Conservation (phyloP, 2,113 vertebrate genomes). For the Salvelinus fontinalis region DNA sequence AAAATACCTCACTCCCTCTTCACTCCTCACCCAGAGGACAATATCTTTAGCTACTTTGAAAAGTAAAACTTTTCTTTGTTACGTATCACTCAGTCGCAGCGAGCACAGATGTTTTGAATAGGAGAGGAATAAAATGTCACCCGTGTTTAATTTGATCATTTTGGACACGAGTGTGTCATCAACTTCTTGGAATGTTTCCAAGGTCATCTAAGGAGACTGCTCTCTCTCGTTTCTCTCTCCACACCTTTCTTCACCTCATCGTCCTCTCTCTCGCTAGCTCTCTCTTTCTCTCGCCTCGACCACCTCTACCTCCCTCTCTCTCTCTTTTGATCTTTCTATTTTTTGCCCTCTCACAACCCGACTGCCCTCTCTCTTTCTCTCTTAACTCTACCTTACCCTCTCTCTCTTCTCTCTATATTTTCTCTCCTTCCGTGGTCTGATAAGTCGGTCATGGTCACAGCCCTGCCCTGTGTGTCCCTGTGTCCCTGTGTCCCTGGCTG, state of each 20-base stretch:
- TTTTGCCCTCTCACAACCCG: neutral
- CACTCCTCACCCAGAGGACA: constrained; percentile 30
- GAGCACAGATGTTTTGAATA: constrained; percentile 17
- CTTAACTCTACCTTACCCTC: neutral
- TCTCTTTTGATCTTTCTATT: constrained; percentile 27
- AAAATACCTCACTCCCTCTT: constrained; percentile 37
- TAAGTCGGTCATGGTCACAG: neutral
- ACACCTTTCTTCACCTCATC: constrained; percentile 28
- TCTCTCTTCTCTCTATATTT: neutral
- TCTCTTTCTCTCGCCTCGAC: neutral
- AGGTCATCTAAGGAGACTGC: constrained; percentile 57
- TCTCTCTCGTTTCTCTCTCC: neutral
- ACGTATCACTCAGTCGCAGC: neutral
- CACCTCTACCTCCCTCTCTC: neutral
- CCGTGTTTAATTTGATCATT: constrained; percentile 62
- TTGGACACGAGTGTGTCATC: constrained; percentile 65
- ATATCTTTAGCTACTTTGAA: constrained; percentile 39
- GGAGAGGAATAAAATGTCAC: constrained; percentile 42
- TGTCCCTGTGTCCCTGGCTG: too few relatives aligned
- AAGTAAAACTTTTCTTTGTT: constrained; percentile 31
- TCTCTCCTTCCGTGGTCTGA: neutral
- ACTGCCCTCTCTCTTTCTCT: neutral
- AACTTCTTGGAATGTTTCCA: constrained; percentile 60
- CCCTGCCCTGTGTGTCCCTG: too few relatives aligned
- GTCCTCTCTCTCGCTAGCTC: constrained; percentile 5